Evolutionary conservation across 2,888 invertebrate species (phyloP), one percentile per base, ranked within the genome.

Genomic region (Ormia ochracea): DNA sequence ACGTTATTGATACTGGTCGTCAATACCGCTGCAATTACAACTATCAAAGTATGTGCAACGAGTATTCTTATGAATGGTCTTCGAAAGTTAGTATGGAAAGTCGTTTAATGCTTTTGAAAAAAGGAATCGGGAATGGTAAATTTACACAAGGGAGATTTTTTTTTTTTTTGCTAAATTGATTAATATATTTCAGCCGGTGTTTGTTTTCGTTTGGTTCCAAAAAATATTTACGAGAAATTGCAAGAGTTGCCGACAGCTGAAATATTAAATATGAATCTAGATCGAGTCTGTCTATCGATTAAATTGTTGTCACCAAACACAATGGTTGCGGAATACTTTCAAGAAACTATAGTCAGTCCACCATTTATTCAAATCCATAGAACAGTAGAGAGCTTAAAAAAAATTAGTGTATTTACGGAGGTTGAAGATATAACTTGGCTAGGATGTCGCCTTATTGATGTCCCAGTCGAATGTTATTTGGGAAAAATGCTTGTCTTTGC

Each of bases 401-500:
- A 94, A 19, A 94, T 97, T 74, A 97, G 96, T 84, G 96, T 97
- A 0, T 89, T 98, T 36, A 96, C 96, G 82, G 92, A 93, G 0
- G 93, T 93, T 90, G 97, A 97, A 89, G 94, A 95, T 84, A 90
- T 98, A 66, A 97, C 97, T 0, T 85, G 84, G 84, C 59, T 85
- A 7, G 98, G 98, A 0, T 93, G 94, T 81, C 95, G 97, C 86
- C 90, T 98, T 58, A 91, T 97, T n/a, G 96, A 98, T 88, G 90
- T 98, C 52, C 96, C 98, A 0, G 92, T 98, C 3, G 97, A 98
- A 84, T 97, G 98, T 0, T 93, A 95, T 83, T 91, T 96, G 21
- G 97, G 96, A 0, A 97, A 98, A 90, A 95, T 96, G 93, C 91
- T 98, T 78, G 91, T 98, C 0, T 96, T 96, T 88, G 94, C 96